Percentiles rank a stretch among this genome's conserved stretches.
Conservation (phyloP, 2,888 invertebrate species). For the Drosophila meridionalis region DNA sequence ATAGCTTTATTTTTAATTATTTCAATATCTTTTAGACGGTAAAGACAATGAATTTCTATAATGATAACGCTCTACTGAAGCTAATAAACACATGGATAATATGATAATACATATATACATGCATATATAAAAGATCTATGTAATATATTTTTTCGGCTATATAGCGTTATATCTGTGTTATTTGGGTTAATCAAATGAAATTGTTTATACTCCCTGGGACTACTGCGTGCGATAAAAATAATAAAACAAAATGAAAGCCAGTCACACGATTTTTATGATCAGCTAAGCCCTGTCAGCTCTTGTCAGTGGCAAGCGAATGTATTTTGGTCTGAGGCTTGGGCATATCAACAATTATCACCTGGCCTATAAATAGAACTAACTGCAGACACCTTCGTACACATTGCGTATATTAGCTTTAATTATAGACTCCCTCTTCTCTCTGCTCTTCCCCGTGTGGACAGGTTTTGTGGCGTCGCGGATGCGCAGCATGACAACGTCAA, state of each 20-base stretch:
- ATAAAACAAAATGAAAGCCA: conserved; percentile 2
- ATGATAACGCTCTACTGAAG: not conserved
- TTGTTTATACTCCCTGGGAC: not conserved
- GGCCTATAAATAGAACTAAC: conserved; percentile 29
- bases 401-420: conserved; percentile 27
- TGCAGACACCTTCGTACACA: not conserved
- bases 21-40: too few relatives aligned
- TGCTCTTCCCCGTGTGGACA: not conserved
- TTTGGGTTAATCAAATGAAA: not conserved
- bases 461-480: conserved; percentile 2
- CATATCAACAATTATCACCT: conserved; percentile 36
- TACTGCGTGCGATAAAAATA: not conserved
- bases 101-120: too few relatives aligned
- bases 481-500: conserved; percentile 7
- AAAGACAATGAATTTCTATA: too few relatives aligned
- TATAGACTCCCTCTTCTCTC: not conserved
- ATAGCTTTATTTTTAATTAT: too few relatives aligned
- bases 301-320: not conserved
- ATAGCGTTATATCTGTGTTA: not conserved
- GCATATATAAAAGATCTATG: too few relatives aligned
- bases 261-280: not conserved
- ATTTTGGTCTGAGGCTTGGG: not conserved
- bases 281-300: not conserved
- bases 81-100: not conserved
- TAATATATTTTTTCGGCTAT: too few relatives aligned